Evolutionary conservation across 2,888 invertebrate species (phyloP).

Genomic region (Bugulina stolonifera): DNA sequence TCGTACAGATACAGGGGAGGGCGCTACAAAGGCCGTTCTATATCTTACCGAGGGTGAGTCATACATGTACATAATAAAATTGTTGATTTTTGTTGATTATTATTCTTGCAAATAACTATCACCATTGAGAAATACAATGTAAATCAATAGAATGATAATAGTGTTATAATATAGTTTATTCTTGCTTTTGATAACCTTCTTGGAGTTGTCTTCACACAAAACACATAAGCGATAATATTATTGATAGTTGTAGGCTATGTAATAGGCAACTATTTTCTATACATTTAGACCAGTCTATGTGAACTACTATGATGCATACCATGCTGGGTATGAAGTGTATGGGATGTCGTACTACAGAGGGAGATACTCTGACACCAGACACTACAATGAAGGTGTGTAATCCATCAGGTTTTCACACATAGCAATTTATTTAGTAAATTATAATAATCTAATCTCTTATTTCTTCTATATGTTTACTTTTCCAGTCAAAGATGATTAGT

Average conservation of each 20-base stretch:
- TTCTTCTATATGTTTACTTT: no score
- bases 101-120: no score
- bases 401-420: no score
- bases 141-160: neutral
- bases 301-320: neutral
- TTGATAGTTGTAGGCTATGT: neutral
- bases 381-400: constrained; percentile 12
- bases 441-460: no score
- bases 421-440: no score
- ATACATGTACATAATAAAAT: neutral
- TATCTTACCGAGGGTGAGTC: neutral
- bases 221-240: no score
- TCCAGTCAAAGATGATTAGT: no score
- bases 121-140: no score
- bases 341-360: constrained; percentile 1
- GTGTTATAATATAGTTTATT: neutral
- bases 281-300: neutral
- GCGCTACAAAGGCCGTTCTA: neutral
- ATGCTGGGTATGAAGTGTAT: constrained; percentile 14
- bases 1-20: neutral
- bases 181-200: neutral
- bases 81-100: no score
- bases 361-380: constrained; percentile 2
- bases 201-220: no score
- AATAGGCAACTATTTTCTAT: neutral